Base-by-base conservation (phyloP, 2,888 invertebrate genomes). In the Xestia rhomboidea region DNA sequence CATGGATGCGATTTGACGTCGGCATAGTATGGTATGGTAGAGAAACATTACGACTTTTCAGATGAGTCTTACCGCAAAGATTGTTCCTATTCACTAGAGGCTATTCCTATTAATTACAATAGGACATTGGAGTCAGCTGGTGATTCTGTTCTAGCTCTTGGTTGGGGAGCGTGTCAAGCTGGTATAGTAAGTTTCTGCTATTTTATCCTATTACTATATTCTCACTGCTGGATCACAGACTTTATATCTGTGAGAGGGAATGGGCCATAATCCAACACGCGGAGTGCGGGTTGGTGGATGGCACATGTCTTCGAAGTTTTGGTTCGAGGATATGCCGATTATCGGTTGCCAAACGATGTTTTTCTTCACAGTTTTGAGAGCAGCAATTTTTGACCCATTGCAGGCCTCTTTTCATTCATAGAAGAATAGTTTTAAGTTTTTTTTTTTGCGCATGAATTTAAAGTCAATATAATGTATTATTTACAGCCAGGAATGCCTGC, bases 21-120 rank as follows among this genome's bases (percentile, higher is more conserved):
- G 86, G 86, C 15, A 0, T 86, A 44, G 86, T n/a, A n/a, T n/a
- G n/a, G 75, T 0, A 69, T 86, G 0, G 83, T 86, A 8, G 86
- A 86, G 21, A 79, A 72, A n/a, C 83, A 77, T 10, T 86, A 86
- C 27, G 49, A 79, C 27, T 86, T 83, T 27, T 24, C 27, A 1
- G 86, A 86, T 51, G 0, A 11, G 0, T 76, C 81, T 21, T 86
- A 83, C 27, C 68, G 71, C 11, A 18, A 4, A 7, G 3, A 69
- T 24, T 86, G 86, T 38, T 83, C 86, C 2, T 83, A 86, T 41
- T 44, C 69, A 54, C 86, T 86, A 1, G 51, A 13, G 13, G 30
- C 64, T 27, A 77, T 86, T 46, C 0, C 10, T 1, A 68, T 86
- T 13, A 79, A 81, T 66, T 86, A 46, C n/a, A 64, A 81, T 46